Evolutionary conservation across 2,888 invertebrate genomes (phyloP), one percentile per base, ranked within the genome.

Genomic region (Yponomeuta evonymella): DNA sequence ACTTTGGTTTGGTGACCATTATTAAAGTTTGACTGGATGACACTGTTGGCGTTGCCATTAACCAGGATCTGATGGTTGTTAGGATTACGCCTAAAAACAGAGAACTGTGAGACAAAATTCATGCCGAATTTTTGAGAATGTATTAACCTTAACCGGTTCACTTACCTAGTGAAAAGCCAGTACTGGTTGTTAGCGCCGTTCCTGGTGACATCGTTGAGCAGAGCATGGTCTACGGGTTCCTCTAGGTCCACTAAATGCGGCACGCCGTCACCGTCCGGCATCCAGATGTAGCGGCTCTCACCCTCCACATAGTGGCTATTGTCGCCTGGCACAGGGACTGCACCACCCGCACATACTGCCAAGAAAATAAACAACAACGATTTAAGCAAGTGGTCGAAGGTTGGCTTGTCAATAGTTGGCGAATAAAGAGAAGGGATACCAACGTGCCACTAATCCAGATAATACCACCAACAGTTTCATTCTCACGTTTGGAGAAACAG

Each of bases 301-400:
- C 86, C 85, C 69, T 85, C 85, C 62, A 84, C 82, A 73, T 84
- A 87, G 75, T 84, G 80, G 72, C 83, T 84, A 72, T 86, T 86
- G 72, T 86, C 84, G 36, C 80, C 80, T 3, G 85, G 86, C 30
- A 78, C 67, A 48, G 84, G 82, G 43, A 83, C 74, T 15, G 79
- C 78, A 64, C 74, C 75, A 66, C 80, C 77, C 64, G 80, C 77
- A 74, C 81, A 79, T 9, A 82, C 85, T 76, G 62, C 9, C 68
- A 72, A 48, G 70, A 71, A 72, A 69, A 29, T 58, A 58, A 15
- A 43, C 6, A 43, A 43, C 6, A 8, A 8, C 8, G 6, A 43
- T 43, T 43, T 3, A 8, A 43, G 43, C 5, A 43, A 43, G 43
- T 43, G 43, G 43, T 43, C 1, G 43, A 8, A 43, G 43, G 9